These are phyloP conservation scores for Hippoglossus stenolepis DNA, from an alignment of 2,113 vertebrate species.

Conservation along the genomic window DNA sequence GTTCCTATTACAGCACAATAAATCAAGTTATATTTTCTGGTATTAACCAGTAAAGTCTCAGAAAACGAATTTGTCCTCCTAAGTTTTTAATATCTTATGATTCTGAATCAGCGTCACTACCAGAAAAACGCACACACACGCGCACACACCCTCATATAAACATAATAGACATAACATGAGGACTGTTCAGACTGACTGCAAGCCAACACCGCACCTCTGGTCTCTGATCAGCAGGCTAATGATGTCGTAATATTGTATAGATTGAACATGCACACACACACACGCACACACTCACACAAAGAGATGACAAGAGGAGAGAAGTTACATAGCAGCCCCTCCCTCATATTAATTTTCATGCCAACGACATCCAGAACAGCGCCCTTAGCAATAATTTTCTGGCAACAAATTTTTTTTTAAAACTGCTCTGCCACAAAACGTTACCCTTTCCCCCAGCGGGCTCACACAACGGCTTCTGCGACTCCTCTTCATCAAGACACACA, in stretches of 20 bases:
- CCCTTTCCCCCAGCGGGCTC: too few species aligned
- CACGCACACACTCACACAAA: neutral
- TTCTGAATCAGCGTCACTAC: too few species aligned
- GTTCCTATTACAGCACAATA: too few species aligned
- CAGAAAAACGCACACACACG: neutral
- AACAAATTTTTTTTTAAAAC: neutral
- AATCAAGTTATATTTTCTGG: too few species aligned
- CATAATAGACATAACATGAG: neutral
- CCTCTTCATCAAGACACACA: neutral
- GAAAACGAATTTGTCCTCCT: too few species aligned
- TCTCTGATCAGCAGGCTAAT: slow-evolving; percentile 36
- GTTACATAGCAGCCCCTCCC: slow-evolving; percentile 13
- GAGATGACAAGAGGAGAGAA: neutral
- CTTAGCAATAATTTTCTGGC: neutral
- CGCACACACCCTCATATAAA: neutral
- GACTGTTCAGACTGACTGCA: neutral
- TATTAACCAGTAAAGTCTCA: too few species aligned
- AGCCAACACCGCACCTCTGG: slow-evolving; percentile 33
- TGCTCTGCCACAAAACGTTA: too few species aligned
- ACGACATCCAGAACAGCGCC: neutral
- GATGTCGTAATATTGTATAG: slow-evolving; percentile 6
- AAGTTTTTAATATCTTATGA: too few species aligned
- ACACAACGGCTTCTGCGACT: too few species aligned
- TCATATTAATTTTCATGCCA: slow-evolving; percentile 16
- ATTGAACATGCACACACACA: slow-evolving; percentile 5